Conservation (phyloP, 2,113 vertebrate genomes). For the Phrynosoma blainvillii region DNA sequence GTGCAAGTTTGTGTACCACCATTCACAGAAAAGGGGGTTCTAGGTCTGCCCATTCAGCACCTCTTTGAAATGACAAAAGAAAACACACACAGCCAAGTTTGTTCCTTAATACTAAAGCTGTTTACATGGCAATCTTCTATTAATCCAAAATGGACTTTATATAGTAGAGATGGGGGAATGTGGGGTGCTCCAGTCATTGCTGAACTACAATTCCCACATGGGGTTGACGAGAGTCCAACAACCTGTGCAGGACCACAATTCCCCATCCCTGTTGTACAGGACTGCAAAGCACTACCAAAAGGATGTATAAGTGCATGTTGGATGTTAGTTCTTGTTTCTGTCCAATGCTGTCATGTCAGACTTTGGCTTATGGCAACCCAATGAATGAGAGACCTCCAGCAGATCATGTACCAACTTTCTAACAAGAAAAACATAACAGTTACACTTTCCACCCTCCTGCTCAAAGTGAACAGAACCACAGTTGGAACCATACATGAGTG, state of each 20-base stretch:
- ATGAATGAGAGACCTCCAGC: no score
- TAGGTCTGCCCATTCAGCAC: background rate
- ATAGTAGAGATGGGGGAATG: background rate
- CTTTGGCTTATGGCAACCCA: no score
- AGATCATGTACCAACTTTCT: background rate
- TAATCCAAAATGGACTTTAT: background rate
- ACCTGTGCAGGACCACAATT: background rate
- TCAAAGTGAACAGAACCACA: background rate
- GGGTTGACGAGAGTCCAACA: background rate
- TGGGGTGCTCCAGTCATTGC: background rate
- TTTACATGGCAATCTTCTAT: background rate
- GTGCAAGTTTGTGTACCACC: background rate
- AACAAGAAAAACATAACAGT: background rate
- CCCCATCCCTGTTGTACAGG: background rate
- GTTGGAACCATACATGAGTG: background rate
- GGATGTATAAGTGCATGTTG: background rate
- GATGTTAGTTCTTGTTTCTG: background rate
- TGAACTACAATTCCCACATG: background rate
- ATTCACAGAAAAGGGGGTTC: background rate
- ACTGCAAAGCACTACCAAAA: background rate
- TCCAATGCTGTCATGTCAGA: no score
- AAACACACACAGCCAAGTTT: background rate
- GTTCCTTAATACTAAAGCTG: background rate
- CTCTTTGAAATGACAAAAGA: background rate
- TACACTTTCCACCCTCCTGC: background rate